Percentiles rank a stretch among this genome's conserved stretches.
Evolutionary conservation across 2,797 vertebrate genomes (phyloP).

Genomic region (Chelonia mydas): DNA sequence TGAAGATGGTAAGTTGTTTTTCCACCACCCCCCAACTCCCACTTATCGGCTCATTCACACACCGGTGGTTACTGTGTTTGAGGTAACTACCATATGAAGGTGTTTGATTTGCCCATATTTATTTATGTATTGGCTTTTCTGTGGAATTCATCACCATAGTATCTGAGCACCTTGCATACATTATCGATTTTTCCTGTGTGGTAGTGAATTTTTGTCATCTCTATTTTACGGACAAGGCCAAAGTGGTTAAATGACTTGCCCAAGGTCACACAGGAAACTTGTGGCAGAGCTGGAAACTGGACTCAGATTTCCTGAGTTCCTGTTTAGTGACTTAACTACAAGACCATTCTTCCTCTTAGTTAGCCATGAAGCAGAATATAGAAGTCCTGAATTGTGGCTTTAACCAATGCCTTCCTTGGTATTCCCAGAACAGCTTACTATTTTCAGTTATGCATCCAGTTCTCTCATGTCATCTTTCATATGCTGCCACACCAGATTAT

Average conservation of each 20-base stretch:
- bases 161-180: background rate
- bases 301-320: background rate
- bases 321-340: background rate
- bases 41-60: background rate
- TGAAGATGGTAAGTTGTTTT: slow-evolving; percentile 85
- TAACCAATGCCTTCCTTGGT: background rate
- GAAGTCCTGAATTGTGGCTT: background rate
- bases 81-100: background rate
- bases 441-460: background rate
- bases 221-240: background rate
- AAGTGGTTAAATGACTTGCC: background rate
- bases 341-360: background rate
- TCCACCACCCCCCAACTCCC: background rate
- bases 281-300: background rate
- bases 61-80: background rate
- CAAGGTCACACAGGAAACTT: background rate
- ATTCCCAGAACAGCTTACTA: background rate
- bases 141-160: background rate
- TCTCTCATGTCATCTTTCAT: background rate
- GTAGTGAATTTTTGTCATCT: background rate
- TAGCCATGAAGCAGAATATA: background rate
- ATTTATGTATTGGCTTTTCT: background rate
- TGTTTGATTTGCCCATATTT: background rate
- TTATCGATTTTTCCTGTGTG: background rate
- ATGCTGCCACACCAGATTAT: background rate